phyloP scores from a whole-genome alignment of 2,113 vertebrate genomes.

The Nipponia nippon region DNA sequence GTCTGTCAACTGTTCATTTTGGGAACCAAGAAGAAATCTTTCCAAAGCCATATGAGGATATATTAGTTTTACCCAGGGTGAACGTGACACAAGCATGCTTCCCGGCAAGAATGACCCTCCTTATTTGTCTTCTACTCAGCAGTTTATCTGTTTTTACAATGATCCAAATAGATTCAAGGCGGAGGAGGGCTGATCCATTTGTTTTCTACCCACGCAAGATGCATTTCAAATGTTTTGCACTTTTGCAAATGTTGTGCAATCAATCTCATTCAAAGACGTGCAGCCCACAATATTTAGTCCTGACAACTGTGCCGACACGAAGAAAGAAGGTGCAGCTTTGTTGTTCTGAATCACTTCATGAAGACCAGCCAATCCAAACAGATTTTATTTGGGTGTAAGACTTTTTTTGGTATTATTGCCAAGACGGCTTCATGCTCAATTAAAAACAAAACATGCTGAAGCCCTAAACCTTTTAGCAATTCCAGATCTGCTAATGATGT shows the following conservation, averaged over 20 bases:
- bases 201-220: slow-evolving; percentile 6
- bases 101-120: not conserved
- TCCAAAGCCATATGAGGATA: not conserved
- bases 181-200: not conserved
- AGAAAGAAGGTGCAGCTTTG: slow-evolving; percentile 49
- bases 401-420: slow-evolving; percentile 1
- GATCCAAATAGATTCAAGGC: not conserved
- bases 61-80: slow-evolving; percentile 7
- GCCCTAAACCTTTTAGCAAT: slow-evolving; percentile 36
- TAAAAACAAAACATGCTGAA: slow-evolving; percentile 40
- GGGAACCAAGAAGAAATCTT: not conserved
- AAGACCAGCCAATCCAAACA: slow-evolving; percentile 52
- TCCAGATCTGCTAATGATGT: slow-evolving; percentile 44
- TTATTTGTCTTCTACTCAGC: not conserved
- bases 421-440: slow-evolving; percentile 47
- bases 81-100: not conserved
- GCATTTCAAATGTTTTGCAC: not conserved
- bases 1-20: not conserved
- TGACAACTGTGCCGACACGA: not conserved
- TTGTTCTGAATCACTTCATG: slow-evolving; percentile 39
- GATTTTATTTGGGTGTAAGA: slow-evolving; percentile 47
- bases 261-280: not conserved
- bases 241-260: not conserved
- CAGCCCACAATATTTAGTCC: not conserved
- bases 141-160: slow-evolving; percentile 20